phyloP scores from a whole-genome alignment of 2,888 invertebrate species.

The Diachrysia chrysitis region DNA sequence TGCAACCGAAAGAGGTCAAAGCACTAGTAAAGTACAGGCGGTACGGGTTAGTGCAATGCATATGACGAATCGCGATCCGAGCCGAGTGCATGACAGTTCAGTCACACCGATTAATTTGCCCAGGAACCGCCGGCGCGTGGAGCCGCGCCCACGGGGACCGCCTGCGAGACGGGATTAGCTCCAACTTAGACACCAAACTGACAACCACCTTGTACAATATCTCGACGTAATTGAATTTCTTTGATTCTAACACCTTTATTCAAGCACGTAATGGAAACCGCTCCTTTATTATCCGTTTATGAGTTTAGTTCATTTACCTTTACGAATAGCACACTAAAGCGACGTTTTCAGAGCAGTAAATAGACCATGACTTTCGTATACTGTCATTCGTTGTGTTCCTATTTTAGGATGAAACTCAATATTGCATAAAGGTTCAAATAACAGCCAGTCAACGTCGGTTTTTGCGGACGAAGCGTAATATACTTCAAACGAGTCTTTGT shows the following conservation, averaged over 20 bases:
- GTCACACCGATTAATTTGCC: slow-evolving; percentile 68
- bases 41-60: slow-evolving; percentile 62
- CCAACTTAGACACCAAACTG: slow-evolving; percentile 42
- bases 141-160: slow-evolving; percentile 55
- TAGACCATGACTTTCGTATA: slow-evolving; percentile 33
- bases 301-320: slow-evolving; percentile 22
- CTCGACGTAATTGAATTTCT: slow-evolving; percentile 37
- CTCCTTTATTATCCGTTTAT: slow-evolving; percentile 7
- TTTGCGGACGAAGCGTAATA: slow-evolving; percentile 37
- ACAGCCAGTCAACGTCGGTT: slow-evolving; percentile 43
- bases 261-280: slow-evolving; percentile 9
- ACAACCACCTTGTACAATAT: slow-evolving; percentile 32
- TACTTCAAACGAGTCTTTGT: slow-evolving; percentile 47
- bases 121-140: slow-evolving; percentile 58
- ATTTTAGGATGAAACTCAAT: slow-evolving; percentile 44
- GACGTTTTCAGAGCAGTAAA: slow-evolving; percentile 31
- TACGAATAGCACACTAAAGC: slow-evolving; percentile 12
- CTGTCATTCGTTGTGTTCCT: slow-evolving; percentile 18
- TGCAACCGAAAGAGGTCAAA: slow-evolving; percentile 64
- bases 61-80: slow-evolving; percentile 68
- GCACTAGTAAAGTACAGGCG: slow-evolving; percentile 57
- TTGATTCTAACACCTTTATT: slow-evolving; percentile 37
- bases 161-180: slow-evolving; percentile 48
- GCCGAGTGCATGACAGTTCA: slow-evolving; percentile 70
- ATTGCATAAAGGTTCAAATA: slow-evolving; percentile 39